Percentiles rank a stretch among this genome's conserved stretches.
Evolutionary conservation across 2,888 invertebrate genomes (phyloP).

Genomic region (Dolichopus griseipennis): DNA sequence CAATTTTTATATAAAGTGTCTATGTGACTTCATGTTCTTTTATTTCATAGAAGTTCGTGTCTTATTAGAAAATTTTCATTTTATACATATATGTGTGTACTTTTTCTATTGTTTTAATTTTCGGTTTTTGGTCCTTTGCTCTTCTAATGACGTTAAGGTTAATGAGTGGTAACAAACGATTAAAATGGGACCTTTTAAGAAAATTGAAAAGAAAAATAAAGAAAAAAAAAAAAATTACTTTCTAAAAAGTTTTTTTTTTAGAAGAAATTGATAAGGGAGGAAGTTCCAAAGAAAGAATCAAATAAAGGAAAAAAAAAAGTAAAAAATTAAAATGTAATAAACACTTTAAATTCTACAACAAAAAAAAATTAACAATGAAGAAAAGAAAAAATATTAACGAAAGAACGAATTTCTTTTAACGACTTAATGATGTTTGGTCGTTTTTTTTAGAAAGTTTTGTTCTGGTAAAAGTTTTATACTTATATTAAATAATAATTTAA

Average conservation of each 20-base stretch:
- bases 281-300: neutral
- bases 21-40: neutral
- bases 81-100: no score
- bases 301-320: neutral
- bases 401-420: neutral
- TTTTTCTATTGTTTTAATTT: neutral
- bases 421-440: neutral
- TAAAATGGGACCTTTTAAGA: constrained; percentile 3
- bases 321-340: constrained; percentile 5
- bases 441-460: neutral
- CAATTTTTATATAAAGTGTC: neutral
- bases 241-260: no score
- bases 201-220: neutral
- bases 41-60: neutral
- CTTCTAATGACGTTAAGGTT: neutral
- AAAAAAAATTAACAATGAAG: neutral
- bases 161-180: constrained; percentile 6
- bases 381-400: neutral
- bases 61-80: neutral
- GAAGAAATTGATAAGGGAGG: neutral
- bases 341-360: neutral
- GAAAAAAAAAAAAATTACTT: no score
- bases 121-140: neutral
- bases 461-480: neutral
- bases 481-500: constrained; percentile 4